Evolutionary conservation across 2,888 invertebrate species (phyloP), one percentile per base, ranked within the genome.

Genomic region (Junonia oenone): DNA sequence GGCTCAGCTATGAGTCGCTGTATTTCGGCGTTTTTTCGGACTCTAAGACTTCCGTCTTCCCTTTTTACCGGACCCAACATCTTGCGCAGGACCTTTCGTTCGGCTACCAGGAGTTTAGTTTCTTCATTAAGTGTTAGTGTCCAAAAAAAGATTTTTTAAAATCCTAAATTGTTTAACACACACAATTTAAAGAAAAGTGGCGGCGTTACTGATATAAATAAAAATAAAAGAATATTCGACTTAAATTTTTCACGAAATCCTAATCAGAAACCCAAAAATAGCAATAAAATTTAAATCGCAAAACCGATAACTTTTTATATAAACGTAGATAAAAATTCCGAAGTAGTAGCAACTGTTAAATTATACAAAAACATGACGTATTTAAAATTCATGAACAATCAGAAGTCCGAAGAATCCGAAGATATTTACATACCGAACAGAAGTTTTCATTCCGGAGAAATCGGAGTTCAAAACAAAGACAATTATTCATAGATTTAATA

Each of bases 341-440:
- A 52, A 56, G 62, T 56, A 60, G 58, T 51, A 54, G 40, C 31
- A 46, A 31, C 52, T 55, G 45, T 58, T 52, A 55, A 58, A 53
- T 58, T 61, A 58, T 59, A 58, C 58, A 59, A 59, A 66, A 64
- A 63, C 63, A 64, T 29, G 53, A 51, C 54, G 63, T 59, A 59
- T 63, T 66, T 67, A 64, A 67, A 64, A 67, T 67, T 67, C 67
- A 66, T 67, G 66, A 64, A 66, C 65, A 67, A 67, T 65, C 67
- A 63, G 45, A 46, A 58, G 58, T 52, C 43, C 52, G 52, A 54
- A 27, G 58, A 54, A 62, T 57, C 51, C 63, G 55, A 48, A 52
- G 55, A 46, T 57, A 65, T 66, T 66, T 60, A 58, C 64, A 65
- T 63, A 65, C 55, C 45, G 56, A 45, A 40, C 55, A 54, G 56